These are phyloP conservation scores for Cyphomyrus discorhynchus DNA, from an alignment of 2,113 vertebrate genomes.

Conservation along the genomic window DNA sequence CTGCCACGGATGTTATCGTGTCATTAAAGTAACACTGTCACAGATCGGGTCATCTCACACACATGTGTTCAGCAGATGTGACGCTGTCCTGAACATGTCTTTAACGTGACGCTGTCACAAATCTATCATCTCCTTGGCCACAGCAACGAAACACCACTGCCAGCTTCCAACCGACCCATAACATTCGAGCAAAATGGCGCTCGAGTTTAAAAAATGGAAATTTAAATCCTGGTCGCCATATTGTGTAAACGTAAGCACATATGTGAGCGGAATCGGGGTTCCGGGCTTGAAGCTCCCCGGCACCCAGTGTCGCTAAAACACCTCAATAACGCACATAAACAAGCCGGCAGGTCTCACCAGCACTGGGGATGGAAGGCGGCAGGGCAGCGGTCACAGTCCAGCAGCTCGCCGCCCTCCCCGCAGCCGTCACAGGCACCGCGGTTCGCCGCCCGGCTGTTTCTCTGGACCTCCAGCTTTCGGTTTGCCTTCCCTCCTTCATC, in stretches of 20 bases:
- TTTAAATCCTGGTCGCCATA: slow-evolving; percentile 76
- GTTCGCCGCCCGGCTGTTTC: slow-evolving; percentile 76
- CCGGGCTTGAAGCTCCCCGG: background rate
- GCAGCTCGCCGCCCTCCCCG: slow-evolving; percentile 79
- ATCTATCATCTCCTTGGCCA: background rate
- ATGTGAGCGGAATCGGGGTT: slow-evolving; percentile 34
- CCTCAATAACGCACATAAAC: too few relatives aligned
- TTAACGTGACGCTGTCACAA: background rate
- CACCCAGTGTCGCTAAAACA: too few relatives aligned
- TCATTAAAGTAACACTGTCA: too few relatives aligned
- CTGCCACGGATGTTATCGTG: background rate
- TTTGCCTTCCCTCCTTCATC: slow-evolving; percentile 73
- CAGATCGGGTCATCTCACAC: background rate
- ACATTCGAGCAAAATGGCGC: slow-evolving; percentile 69
- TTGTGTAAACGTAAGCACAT: slow-evolving; percentile 67
- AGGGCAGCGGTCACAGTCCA: slow-evolving; percentile 82
- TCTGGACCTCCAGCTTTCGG: slow-evolving; percentile 69
- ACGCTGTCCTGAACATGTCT: background rate
- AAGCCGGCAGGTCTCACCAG: slow-evolving; percentile 57
- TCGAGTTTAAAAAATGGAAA: slow-evolving; percentile 68
- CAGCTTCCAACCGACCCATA: background rate
- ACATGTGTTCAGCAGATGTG: background rate
- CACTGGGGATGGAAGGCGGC: slow-evolving; percentile 83
- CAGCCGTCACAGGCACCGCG: slow-evolving; percentile 87
- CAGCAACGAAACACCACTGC: background rate